Base-by-base conservation (phyloP, 2,113 vertebrate species). In the Reinhardtius hippoglossoides region DNA sequence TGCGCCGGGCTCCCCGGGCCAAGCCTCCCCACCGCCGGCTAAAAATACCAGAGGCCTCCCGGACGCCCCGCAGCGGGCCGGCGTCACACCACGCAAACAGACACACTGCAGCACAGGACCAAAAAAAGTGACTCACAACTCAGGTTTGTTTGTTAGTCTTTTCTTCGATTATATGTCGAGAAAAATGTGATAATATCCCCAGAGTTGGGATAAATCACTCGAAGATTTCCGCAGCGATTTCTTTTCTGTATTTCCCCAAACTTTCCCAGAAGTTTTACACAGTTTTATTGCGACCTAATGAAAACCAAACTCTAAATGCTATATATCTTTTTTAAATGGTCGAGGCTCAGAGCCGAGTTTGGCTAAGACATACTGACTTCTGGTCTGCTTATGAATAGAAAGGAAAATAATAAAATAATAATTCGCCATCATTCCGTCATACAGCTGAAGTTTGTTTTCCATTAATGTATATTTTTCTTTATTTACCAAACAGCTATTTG, bases 21-120 rank as follows among this genome's bases (percentile, higher is more conserved):
- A 80, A 78, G 80, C 72, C 86, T 87, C 82, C 78, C 78, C 31
- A 52, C 65, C 46, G 74, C 85, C 56, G 80, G 85, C 87, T 93
- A 93, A 93, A 94, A 91, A 94, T 93, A 93, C 73, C 67, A 58
- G 66, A 73, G 88, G 82, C 91, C 88, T 85, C 83, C 74, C 70
- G 88, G 61, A 18, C 75, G 77, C 73, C 88, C 83, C 71, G 61
- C 85, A 50, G 85, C 54, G 74, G 76, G 66, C 73, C 66, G 26
- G 21, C 61, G 23, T 71, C 67, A 48, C 78, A 48, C 56, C 80
- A 59, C 54, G 63, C 55, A 74, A 18, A 26, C 61, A 27, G 24
- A 61, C 59, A 56, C 20, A 21, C 24, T 50, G 65, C 66, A 24
- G 13, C 27, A 48, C 59, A 59, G 54, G 26, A 21, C 44, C 2